phyloP scores from a whole-genome alignment of 2,113 vertebrate genomes.

The Phocoena phocoena region DNA sequence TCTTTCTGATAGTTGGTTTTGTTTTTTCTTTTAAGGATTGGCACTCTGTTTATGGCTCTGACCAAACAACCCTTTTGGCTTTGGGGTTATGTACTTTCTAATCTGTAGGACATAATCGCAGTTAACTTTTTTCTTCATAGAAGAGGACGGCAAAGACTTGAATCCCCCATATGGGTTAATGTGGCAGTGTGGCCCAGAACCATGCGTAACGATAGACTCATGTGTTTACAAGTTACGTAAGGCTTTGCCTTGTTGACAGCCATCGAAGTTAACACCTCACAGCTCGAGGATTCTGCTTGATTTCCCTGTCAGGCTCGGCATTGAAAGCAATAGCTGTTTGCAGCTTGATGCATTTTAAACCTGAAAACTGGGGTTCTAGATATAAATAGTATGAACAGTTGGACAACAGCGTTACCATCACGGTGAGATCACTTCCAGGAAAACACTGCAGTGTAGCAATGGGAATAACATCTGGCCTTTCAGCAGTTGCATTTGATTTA shows the following conservation, averaged over 20 bases:
- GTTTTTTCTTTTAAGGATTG: background rate
- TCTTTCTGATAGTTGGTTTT: background rate
- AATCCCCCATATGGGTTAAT: constrained; percentile 58
- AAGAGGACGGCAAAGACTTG: constrained; percentile 56
- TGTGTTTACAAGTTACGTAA: constrained; percentile 61
- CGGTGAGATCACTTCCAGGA: constrained; percentile 90
- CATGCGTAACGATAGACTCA: constrained; percentile 30
- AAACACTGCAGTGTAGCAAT: constrained; percentile 83
- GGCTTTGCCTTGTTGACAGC: constrained; percentile 74
- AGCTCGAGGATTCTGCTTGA: constrained; percentile 57
- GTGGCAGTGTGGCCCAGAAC: constrained; percentile 66
- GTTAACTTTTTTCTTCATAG: constrained; percentile 66
- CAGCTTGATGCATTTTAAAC: constrained; percentile 69
- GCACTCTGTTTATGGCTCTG: background rate
- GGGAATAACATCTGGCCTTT: constrained; percentile 87
- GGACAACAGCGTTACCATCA: constrained; percentile 81
- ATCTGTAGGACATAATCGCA: constrained; percentile 39
- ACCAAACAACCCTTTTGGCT: background rate
- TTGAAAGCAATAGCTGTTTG: constrained; percentile 72
- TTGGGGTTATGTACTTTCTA: background rate
- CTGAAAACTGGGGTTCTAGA: constrained; percentile 70
- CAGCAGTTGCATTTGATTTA: constrained; percentile 82
- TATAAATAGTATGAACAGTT: constrained; percentile 82
- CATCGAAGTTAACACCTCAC: constrained; percentile 60
- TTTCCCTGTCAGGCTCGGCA: constrained; percentile 52